Percentiles rank a stretch among this genome's conserved stretches.
Evolutionary conservation across 2,888 invertebrate species (phyloP).

Genomic region (Andrena haemorrhoa): DNA sequence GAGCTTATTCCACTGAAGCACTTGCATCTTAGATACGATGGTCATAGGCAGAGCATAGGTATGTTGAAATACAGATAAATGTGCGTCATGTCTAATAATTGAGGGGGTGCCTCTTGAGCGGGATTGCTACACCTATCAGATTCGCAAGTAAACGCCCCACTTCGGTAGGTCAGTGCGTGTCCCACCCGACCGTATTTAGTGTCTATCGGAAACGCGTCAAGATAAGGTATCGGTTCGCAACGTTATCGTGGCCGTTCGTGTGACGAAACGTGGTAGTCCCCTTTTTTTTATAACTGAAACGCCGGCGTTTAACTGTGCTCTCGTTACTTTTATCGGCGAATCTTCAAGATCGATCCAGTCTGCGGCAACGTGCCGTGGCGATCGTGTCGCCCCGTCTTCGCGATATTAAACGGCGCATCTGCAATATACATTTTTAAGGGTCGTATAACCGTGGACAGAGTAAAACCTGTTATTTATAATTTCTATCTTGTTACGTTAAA

Average conservation of each 20-base stretch:
- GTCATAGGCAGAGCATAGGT: too few species aligned
- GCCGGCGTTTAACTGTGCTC: conserved; percentile 62
- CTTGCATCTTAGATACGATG: too few species aligned
- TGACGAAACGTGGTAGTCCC: conserved; percentile 62
- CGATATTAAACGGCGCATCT: conserved; percentile 2
- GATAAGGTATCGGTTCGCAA: conserved; percentile 63
- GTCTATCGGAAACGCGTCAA: conserved; percentile 41
- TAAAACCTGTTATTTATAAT: neutral
- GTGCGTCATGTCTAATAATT: too few species aligned
- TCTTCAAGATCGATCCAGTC: conserved; percentile 67
- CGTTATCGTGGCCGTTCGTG: conserved; percentile 36
- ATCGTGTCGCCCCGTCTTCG: conserved; percentile 47
- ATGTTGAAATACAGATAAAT: too few species aligned
- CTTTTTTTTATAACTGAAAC: conserved; percentile 45
- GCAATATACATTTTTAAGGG: neutral
- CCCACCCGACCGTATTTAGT: conserved; percentile 48
- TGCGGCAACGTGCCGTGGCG: conserved; percentile 51
- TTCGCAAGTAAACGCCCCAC: conserved; percentile 15
- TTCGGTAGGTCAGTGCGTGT: conserved; percentile 68
- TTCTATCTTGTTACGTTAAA: neutral
- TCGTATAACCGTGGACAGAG: neutral
- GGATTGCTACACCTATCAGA: neutral
- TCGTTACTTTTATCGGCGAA: conserved; percentile 69
- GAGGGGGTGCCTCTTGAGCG: neutral
- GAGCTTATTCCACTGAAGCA: too few species aligned